Base-by-base conservation (phyloP, 2,888 invertebrate genomes). In the Syrphus vitripennis region DNA sequence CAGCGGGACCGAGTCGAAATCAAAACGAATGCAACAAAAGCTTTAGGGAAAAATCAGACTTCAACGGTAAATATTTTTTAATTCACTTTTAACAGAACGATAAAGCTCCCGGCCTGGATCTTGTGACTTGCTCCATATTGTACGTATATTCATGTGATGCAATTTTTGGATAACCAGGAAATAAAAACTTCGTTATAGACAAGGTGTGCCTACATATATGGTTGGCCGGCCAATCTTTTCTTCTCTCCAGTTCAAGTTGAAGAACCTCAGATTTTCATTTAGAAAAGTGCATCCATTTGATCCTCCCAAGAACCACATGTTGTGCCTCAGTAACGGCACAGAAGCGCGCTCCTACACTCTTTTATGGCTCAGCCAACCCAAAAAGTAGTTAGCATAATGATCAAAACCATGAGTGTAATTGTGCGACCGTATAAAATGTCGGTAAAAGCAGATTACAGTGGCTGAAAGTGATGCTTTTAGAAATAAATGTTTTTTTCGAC, bases 341-440 rank as follows among this genome's bases (percentile, higher is more conserved):
- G 14, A n/a, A n/a, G n/a, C n/a, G n/a, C n/a, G n/a, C n/a, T n/a
- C n/a, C n/a, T n/a, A n/a, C 9, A 42, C 42, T 21, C 26, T 63
- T n/a, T 19, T 42, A 45, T 19, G 12, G 16, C 10, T 5, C 19
- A 31, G 6, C 45, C 65, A 31, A 31, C 3, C 45, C 65, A 31
- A 45, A 45, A 65, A 65, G 45, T 45, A 45, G 29, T 65, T 65
- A 65, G 65, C 65, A 45, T 65, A 65, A 65, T 45, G 45, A 45
- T 65, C 45, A 29, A 19, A 65, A 65, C 45, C 19, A 45, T 16
- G 50, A 45, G 50, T 65, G 29, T 65, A 48, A 48, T 65, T 65
- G 48, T 65, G 45, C 19, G 63, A 34, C n/a, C 37, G 14, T 29
- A 34, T n/a, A n/a, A n/a, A n/a, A n/a, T 67, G 65, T 26, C 21